Evolutionary conservation across 2,797 vertebrate genomes (phyloP), one percentile per base, ranked within the genome.

Genomic region (Phataginus tetradactyla): DNA sequence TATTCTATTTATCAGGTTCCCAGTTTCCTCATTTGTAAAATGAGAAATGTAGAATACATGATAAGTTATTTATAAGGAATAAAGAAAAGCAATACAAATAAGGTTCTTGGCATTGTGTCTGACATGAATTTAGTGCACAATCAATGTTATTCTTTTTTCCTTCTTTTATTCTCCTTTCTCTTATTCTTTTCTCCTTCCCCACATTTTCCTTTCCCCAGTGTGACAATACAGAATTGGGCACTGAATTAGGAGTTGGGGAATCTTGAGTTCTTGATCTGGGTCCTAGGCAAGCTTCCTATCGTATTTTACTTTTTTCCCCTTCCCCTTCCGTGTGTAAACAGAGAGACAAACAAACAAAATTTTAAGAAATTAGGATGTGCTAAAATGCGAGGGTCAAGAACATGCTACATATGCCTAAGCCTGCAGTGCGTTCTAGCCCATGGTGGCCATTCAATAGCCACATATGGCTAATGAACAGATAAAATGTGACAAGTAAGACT

Each of bases 361-460:
- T 96, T 90, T 86, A 86, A 57, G 81, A 88, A 51, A 32, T 4
- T 27, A 42, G 42, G 4, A 84, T 75, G 32, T 90, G 96, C 96
- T 92, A 68, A 11, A 63, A 74, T 3, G 13, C 25, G 55, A 92
- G 83, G 72, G 53, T 10, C 74, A 77, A 42, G 72, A 97, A 61
- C 29, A 15, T 57, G 5, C 63, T 64, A 10, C n/a, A 42, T 18
- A 66, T 37, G 20, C 18, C 63, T 75, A 23, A 74, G 25, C 5
- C 20, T 18, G 6, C 4, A 57, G 23, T 25, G 6, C 4, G 49
- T 21, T 20, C 11, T 27, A 87, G n/a, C 4, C 32, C 25, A 20
- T 5, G 12, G 32, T 0, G 1, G 3, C 20, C 49, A 27, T 32
- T 72, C n/a, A 45, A 8, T 7, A 69, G 69, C 21, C 8, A n/a